Percentiles rank a stretch among this genome's conserved stretches.
phyloP scores from a whole-genome alignment of 2,888 invertebrate genomes.

The Agriopis aurantiaria region DNA sequence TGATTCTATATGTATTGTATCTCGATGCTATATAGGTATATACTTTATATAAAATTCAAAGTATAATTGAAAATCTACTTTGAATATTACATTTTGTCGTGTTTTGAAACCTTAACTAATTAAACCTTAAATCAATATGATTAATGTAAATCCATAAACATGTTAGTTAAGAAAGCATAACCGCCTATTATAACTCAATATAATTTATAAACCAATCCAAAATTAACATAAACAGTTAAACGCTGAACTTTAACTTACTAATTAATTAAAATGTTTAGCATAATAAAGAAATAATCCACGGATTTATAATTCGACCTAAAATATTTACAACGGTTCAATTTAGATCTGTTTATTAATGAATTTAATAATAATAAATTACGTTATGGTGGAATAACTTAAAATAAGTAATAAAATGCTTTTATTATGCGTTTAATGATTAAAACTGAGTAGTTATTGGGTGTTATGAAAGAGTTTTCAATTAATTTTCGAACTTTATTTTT shows the following conservation, averaged over 20 bases:
- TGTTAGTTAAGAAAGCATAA: slow-evolving; percentile 11
- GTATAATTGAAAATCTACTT: too few relatives aligned
- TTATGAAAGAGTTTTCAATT: background rate
- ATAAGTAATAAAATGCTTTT: background rate
- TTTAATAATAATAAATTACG: slow-evolving; percentile 30
- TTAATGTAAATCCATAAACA: slow-evolving; percentile 15
- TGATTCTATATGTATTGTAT: too few relatives aligned
- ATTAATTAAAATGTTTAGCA: slow-evolving; percentile 57
- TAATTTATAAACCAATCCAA: slow-evolving; percentile 28
- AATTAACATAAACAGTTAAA: slow-evolving; percentile 35
- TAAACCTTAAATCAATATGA: slow-evolving; percentile 6
- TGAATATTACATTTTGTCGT: too few relatives aligned
- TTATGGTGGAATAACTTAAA: slow-evolving; percentile 11
- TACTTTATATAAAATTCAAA: too few relatives aligned
- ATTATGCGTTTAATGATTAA: background rate
- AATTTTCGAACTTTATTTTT: background rate
- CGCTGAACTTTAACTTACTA: slow-evolving; percentile 45
- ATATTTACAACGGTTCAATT: slow-evolving; percentile 38
- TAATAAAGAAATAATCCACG: slow-evolving; percentile 55
- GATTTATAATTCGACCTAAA: slow-evolving; percentile 47
- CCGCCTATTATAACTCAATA: slow-evolving; percentile 23
- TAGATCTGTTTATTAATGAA: slow-evolving; percentile 19
- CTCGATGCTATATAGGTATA: too few relatives aligned
- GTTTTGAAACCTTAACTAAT: background rate
- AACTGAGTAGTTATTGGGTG: background rate